A percentile compares a stretch with the other conserved stretches of the same genome.
These are phyloP conservation scores for Hucho hucho DNA, from an alignment of 2,113 vertebrate species.

Conservation along the genomic window DNA sequence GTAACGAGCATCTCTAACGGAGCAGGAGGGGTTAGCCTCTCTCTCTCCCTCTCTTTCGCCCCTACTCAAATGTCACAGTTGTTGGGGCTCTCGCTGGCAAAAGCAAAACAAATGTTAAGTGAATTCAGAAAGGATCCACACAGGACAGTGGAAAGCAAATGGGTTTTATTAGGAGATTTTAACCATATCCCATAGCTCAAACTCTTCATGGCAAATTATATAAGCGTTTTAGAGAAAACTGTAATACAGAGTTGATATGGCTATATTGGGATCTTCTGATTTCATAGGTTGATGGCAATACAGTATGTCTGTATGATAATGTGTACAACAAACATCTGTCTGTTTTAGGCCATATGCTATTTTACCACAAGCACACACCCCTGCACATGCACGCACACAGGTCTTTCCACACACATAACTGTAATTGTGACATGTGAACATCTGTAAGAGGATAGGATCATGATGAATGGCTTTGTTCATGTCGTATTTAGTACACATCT, in stretches of 20 bases:
- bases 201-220: not conserved
- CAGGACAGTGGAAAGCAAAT: not conserved
- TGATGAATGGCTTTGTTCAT: slow-evolving; percentile 27
- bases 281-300: not conserved
- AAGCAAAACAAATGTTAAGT: slow-evolving; percentile 58
- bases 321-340: not conserved
- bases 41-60: slow-evolving; percentile 24
- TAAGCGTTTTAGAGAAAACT: not conserved
- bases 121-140: slow-evolving; percentile 25
- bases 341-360: not conserved
- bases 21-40: slow-evolving; percentile 11
- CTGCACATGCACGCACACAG: not conserved
- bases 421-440: not conserved
- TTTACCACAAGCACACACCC: not conserved
- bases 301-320: not conserved
- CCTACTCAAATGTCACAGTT: slow-evolving; percentile 54
- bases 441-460: slow-evolving; percentile 7
- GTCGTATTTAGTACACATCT: slow-evolving; percentile 31
- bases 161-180: not conserved
- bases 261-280: not conserved
- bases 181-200: not conserved
- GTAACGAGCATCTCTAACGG: slow-evolving; percentile 48
- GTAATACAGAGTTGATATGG: not conserved
- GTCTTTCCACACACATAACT: not conserved
- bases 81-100: slow-evolving; percentile 49